phyloP scores from a whole-genome alignment of 2,113 vertebrate genomes.

The Melozone crissalis region DNA sequence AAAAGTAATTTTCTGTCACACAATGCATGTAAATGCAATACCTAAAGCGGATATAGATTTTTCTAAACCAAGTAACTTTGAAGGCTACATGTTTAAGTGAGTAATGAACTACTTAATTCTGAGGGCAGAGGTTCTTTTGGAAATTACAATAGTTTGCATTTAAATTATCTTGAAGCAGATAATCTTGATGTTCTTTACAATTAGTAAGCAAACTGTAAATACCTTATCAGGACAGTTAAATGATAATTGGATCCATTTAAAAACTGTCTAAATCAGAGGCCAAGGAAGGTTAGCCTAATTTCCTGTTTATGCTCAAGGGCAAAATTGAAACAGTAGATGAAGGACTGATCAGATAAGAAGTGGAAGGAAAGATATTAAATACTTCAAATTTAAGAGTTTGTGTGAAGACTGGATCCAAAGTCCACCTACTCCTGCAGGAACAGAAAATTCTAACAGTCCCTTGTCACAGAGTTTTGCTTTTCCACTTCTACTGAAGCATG shows the following conservation, averaged over 20 bases:
- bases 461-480: neutral
- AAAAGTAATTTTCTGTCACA: neutral
- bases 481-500: neutral
- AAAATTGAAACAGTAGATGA: neutral
- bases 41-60: neutral
- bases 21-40: neutral
- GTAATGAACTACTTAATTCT: neutral
- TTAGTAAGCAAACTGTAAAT: neutral
- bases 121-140: neutral
- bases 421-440: neutral
- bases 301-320: neutral
- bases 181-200: neutral
- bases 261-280: neutral
- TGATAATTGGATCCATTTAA: neutral
- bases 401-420: neutral
- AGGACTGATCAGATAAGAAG: neutral
- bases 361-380: neutral
- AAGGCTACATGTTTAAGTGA: neutral
- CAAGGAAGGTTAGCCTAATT: neutral
- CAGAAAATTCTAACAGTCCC: neutral
- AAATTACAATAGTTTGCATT: neutral
- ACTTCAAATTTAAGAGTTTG: neutral
- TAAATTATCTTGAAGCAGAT: neutral
- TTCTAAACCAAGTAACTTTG: neutral
- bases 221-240: neutral